Evolutionary conservation across 2,888 invertebrate genomes (phyloP).

Genomic region (Thecocarcelia acutangulata): DNA sequence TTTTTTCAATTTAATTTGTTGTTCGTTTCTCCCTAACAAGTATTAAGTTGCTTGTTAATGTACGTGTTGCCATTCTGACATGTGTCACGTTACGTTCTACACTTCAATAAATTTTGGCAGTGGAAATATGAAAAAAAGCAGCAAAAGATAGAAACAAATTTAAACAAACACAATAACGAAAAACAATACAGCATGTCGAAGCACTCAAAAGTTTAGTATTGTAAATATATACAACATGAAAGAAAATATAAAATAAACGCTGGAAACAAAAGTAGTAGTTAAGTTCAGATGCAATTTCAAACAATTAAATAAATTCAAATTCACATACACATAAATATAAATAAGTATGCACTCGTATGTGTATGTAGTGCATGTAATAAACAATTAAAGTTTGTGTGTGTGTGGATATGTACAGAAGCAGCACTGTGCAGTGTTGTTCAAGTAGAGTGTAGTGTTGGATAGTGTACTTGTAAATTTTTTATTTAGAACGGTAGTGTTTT

Average conservation of each 20-base stretch:
- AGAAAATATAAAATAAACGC: conserved; percentile 28
- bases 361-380: not conserved
- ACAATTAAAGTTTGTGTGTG: not conserved
- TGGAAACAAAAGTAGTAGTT: conserved; percentile 46
- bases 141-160: not conserved
- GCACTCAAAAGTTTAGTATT: conserved; percentile 43
- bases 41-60: conserved; percentile 62
- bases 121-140: conserved; percentile 41
- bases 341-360: too few relatives aligned
- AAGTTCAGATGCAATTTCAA: conserved; percentile 53
- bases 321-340: not conserved
- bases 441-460: not conserved
- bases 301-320: conserved; percentile 52
- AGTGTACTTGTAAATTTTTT: not conserved
- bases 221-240: conserved; percentile 18
- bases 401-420: not conserved
- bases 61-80: conserved; percentile 66
- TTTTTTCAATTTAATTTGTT: conserved; percentile 22
- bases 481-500: not conserved
- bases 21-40: conserved; percentile 22
- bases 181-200: conserved; percentile 54
- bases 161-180: conserved; percentile 13
- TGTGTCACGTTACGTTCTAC: conserved; percentile 63
- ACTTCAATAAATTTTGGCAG: conserved; percentile 67
- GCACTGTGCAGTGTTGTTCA: not conserved